Evolutionary conservation across 2,113 vertebrate species (phyloP).

Genomic region (Hippocampus zosterae): DNA sequence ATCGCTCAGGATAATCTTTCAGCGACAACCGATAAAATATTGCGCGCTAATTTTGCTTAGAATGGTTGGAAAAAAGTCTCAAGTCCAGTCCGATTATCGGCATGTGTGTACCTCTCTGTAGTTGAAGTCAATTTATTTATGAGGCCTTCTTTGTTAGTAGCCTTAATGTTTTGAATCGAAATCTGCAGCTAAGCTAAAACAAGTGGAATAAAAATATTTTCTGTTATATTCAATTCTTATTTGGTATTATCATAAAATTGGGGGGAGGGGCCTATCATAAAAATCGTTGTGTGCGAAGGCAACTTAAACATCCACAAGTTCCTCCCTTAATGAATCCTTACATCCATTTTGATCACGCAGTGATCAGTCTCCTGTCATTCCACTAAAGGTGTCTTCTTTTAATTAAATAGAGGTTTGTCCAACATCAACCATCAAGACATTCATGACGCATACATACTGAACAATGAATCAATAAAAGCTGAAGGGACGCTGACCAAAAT

Average conservation of each 20-base stretch:
- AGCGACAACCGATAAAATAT: background rate
- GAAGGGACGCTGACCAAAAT: slow-evolving; percentile 29
- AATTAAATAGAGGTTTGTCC: slow-evolving; percentile 31
- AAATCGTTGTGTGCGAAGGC: slow-evolving; percentile 6
- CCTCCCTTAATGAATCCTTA: background rate
- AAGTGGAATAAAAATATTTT: slow-evolving; percentile 15
- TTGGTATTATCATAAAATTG: background rate
- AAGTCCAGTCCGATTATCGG: background rate
- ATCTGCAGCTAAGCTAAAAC: slow-evolving; percentile 15
- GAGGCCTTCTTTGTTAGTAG: slow-evolving; percentile 5
- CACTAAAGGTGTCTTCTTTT: slow-evolving; percentile 32
- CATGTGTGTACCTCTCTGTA: background rate
- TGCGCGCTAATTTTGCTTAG: background rate
- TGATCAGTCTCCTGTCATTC: slow-evolving; percentile 45
- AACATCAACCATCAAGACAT: slow-evolving; percentile 53
- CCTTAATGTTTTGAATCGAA: slow-evolving; percentile 1
- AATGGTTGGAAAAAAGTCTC: background rate
- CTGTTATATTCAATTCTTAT: background rate
- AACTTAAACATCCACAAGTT: slow-evolving; percentile 16
- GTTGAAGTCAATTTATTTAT: slow-evolving; percentile 2
- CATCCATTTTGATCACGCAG: slow-evolving; percentile 24
- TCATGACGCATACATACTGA: slow-evolving; percentile 28
- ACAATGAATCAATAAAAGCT: slow-evolving; percentile 40
- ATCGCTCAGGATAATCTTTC: background rate
- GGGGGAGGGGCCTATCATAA: background rate